Evolutionary conservation across 2,888 invertebrate genomes (phyloP), one percentile per base, ranked within the genome.

Genomic region (Antheraea assamensis): DNA sequence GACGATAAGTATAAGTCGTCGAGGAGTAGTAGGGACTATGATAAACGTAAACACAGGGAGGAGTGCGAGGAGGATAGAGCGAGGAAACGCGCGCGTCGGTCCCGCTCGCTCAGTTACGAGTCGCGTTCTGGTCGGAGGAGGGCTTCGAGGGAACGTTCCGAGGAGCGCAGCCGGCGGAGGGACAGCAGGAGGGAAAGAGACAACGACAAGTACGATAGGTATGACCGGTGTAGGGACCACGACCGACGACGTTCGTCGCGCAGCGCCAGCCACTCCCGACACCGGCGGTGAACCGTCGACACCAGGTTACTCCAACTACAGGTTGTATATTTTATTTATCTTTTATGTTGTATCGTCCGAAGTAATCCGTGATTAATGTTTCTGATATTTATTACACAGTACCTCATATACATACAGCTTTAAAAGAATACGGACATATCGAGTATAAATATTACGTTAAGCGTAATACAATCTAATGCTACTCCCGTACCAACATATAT

Each of bases 171-270:
- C 75, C 86, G 87, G 76, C 81, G 87, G 76, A 81, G 88, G 75
- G 89, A 88, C 79, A 7, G 13, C 73, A 75, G 77, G 72, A 66
- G 73, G 66, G 76, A 77, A 68, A 78, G 78, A n/a, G 84, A 83
- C 77, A 80, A 87, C 85, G 87, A 88, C 82, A 87, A 83, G 82
- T 83, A 89, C 83, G 92, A 93, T 90, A 92, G 90, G 92, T 92
- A 93, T 92, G 93, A 91, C 86, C 92, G 93, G 83, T 85, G 85
- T 91, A 92, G 92, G 91, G 91, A 92, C 83, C 81, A 87, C 87
- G 90, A 90, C 79, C 84, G 91, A 78, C 85, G 91, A 73, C 88
- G 92, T 61, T 87, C 90, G 75, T 87, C 90, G 75, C 89, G 91
- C 84, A 90, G 90, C 81, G 87, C 86, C 85, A 90, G 90, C 85